phyloP scores from a whole-genome alignment of 1,140 invertebrate genomes.

The Trinorchestia longiramus region DNA sequence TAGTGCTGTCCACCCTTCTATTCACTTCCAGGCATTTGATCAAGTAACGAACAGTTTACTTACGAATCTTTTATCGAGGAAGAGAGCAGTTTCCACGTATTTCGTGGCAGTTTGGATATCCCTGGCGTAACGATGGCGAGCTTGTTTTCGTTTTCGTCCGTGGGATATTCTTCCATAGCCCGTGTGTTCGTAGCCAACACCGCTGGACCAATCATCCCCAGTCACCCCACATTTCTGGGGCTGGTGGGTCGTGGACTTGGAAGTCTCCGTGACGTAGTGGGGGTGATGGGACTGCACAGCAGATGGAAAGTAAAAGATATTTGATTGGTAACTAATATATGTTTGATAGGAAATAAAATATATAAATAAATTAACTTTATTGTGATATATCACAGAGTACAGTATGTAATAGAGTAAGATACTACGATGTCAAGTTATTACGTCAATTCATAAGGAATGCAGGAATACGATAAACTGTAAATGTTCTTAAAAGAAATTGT shows the following conservation, averaged over 20 bases:
- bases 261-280: conserved; percentile 64
- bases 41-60: conserved; percentile 32
- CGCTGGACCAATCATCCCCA: conserved; percentile 60
- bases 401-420: too few relatives aligned
- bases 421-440: too few relatives aligned
- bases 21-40: not conserved
- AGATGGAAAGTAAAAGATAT: too few relatives aligned
- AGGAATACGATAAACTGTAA: too few relatives aligned
- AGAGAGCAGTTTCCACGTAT: conserved; percentile 65
- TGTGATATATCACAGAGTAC: too few relatives aligned
- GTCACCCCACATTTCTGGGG: conserved; percentile 63
- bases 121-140: conserved; percentile 58
- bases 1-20: too few relatives aligned
- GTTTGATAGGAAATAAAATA: too few relatives aligned
- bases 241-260: conserved; percentile 60
- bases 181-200: conserved; percentile 56
- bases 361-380: too few relatives aligned
- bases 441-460: too few relatives aligned
- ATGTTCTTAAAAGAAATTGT: too few relatives aligned
- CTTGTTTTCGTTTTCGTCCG: conserved; percentile 62
- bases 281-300: conserved; percentile 61
- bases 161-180: conserved; percentile 46
- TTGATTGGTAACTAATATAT: too few relatives aligned
- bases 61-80: conserved; percentile 65
- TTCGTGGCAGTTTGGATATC: conserved; percentile 62